Percentiles rank a stretch among this genome's conserved stretches.
Evolutionary conservation across 2,113 vertebrate genomes (phyloP).

Genomic region (Motacilla alba): DNA sequence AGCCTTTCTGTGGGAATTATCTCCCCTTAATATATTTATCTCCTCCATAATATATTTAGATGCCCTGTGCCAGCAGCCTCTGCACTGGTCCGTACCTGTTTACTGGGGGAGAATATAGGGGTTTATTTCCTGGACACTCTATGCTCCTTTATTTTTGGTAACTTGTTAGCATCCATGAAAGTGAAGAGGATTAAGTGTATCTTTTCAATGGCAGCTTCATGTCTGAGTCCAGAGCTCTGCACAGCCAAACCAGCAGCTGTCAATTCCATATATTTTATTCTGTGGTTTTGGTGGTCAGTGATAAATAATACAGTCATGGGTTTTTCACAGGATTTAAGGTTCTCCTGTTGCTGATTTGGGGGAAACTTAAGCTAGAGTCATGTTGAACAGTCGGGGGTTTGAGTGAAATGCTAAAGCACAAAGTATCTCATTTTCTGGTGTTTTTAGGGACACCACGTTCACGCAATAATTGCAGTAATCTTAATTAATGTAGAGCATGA

Average conservation of each 20-base stretch:
- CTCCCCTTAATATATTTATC: neutral
- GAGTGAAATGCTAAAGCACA: neutral
- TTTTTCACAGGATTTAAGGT: neutral
- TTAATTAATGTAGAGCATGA: neutral
- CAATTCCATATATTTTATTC: neutral
- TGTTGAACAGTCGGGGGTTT: neutral
- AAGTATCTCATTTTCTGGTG: neutral
- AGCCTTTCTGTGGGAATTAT: neutral
- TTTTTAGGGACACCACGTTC: neutral
- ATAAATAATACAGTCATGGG: neutral
- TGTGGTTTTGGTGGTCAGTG: neutral
- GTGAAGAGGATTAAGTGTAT: slow-evolving; percentile 68
- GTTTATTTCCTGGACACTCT: neutral
- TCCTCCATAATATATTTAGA: neutral
- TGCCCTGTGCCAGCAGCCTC: neutral
- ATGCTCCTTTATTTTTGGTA: slow-evolving; percentile 62
- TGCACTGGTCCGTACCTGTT: neutral
- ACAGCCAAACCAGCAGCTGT: slow-evolving; percentile 8
- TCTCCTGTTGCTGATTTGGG: neutral
- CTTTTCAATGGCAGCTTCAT: neutral
- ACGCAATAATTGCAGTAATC: neutral
- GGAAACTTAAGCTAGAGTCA: neutral
- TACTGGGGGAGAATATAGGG: neutral
- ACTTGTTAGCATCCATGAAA: slow-evolving; percentile 43
- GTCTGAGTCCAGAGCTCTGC: neutral